Evolutionary conservation across 2,888 invertebrate species (phyloP), one percentile per base, ranked within the genome.

Genomic region (Chouioia cunea): DNA sequence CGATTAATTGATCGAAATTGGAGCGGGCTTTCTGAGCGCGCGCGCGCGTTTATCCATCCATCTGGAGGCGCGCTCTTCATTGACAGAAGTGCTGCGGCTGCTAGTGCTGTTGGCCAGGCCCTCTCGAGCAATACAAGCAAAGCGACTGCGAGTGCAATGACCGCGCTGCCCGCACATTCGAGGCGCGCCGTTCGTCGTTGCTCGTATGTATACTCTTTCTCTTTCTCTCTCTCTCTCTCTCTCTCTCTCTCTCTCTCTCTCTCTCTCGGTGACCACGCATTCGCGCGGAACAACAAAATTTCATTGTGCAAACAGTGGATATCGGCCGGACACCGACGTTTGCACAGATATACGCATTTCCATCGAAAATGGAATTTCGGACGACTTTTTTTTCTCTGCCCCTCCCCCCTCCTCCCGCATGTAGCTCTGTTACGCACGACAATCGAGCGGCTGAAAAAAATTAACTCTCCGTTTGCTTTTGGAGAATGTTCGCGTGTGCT

Each of bases 1-100:
- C 80, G 78, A 80, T 83, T 84, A 83, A 83, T 84, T 83, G 82
- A 84, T 84, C 81, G 82, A 81, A 82, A 84, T 84, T 81, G 80
- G 80, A 27, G 6, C 27, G 27, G 27, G 27, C 27, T 3, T 27
- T 27, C 27, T 27, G 27, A 4, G 27, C 27, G 27, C 27, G 27
- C 6, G 27, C 6, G 27, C 27, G 27, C 27, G 27, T 27, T 6
- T 27, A 27, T 27, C 27, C 27, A 27, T 27, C 27, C 27, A 27
- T 27, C 27, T 27, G 27, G 27, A 27, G 27, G 27, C 27, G 27
- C 27, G 27, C 27, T 27, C 27, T 27, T 27, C 27, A 27, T 27
- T 27, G 27, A 27, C 27, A 27, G 27, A 27, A 27, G 27, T 27
- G 27, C 27, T 27, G 27, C 27, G 3, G 6, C 4, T 27, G 27